These are phyloP conservation scores for Orientallactaga bullata DNA, from an alignment of 2,113 vertebrate genomes.

Conservation along the genomic window DNA sequence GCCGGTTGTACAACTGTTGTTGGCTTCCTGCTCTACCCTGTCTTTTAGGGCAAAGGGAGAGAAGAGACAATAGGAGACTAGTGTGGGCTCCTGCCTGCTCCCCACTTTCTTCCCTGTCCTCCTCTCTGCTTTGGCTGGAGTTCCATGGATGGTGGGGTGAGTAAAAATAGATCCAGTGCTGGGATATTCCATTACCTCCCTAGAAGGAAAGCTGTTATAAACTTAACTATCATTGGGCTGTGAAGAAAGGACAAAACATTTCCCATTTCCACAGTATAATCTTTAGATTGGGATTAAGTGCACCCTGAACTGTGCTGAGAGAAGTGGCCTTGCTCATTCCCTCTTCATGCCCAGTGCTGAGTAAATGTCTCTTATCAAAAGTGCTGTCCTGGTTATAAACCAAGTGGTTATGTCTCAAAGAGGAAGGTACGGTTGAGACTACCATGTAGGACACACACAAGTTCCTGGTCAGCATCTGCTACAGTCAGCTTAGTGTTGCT, in stretches of 20 bases:
- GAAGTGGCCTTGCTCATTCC: neutral
- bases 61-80: neutral
- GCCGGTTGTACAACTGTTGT: neutral
- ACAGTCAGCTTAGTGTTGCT: no score
- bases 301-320: neutral
- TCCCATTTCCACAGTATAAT: neutral
- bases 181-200: neutral
- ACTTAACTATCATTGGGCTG: neutral
- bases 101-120: neutral
- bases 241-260: neutral
- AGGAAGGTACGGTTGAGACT: neutral
- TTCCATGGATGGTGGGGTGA: neutral
- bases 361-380: no score
- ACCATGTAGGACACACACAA: accelerated
- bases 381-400: neutral
- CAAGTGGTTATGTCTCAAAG: accelerated
- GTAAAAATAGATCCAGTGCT: slow-evolving; percentile 23
- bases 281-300: neutral
- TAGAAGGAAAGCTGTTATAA: neutral
- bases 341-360: neutral
- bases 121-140: neutral
- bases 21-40: neutral
- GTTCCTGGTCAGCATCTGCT: neutral
- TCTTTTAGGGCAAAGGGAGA: slow-evolving; percentile 29
- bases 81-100: neutral